Evolutionary conservation across 2,113 vertebrate species (phyloP).

Genomic region (Chamaea fasciata): DNA sequence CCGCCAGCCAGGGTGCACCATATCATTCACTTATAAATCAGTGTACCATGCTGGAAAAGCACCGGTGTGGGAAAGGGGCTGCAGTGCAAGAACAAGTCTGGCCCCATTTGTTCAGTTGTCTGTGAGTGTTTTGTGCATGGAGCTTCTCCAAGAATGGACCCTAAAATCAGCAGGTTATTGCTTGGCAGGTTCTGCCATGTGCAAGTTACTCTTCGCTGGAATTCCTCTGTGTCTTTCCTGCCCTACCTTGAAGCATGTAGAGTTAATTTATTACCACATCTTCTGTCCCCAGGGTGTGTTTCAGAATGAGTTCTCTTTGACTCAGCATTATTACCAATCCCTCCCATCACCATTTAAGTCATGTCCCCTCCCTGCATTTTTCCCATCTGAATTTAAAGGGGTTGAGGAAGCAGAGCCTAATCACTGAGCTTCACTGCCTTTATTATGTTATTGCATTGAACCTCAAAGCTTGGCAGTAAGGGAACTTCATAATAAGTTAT

Average conservation of each 20-base stretch:
- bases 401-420: neutral
- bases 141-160: neutral
- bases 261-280: conserved; percentile 28
- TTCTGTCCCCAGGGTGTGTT: conserved; percentile 14
- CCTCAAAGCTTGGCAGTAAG: neutral
- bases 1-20: no score
- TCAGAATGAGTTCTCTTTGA: conserved; percentile 14
- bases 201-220: neutral
- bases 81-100: neutral
- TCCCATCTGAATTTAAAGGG: neutral
- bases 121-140: neutral
- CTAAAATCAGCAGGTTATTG: conserved; percentile 15
- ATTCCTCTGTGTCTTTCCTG: neutral
- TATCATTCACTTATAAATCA: neutral
- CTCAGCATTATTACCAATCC: neutral
- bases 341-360: neutral
- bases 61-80: neutral
- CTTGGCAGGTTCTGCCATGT: neutral
- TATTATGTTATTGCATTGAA: neutral
- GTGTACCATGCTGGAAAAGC: neutral
- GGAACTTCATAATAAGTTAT: neutral
- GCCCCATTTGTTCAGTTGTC: neutral
- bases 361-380: conserved; percentile 1
- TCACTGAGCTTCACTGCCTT: neutral
- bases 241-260: neutral